Base-by-base conservation (phyloP, 2,888 invertebrate genomes). In the Teleogryllus oceanicus region DNA sequence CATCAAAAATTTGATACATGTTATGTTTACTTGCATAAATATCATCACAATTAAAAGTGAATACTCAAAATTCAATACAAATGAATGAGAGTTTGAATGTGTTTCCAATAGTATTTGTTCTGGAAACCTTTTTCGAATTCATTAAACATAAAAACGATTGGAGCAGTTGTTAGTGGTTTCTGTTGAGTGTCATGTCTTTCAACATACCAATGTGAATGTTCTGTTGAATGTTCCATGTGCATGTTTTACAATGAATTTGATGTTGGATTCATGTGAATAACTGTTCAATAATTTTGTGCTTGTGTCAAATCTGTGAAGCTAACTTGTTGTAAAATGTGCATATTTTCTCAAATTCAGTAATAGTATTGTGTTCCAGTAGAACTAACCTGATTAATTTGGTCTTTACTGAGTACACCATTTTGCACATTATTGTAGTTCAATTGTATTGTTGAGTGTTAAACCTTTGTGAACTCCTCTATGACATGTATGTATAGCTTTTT, bases 391-490 rank as follows among this genome's bases (percentile, higher is more conserved):
- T 62, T 62, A n/a, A 62, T 62, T 62, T 62, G 62, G 13, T 62
- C 62, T 62, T 62, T 5, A 62, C 62, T 62, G 62, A 62, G n/a
- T 62, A 62, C 62, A 62, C n/a, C 13, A 62, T 37, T 62, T 62
- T 62, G 62, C 62, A 62, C 62, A 62, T 62, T 62, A 13, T 18
- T 62, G 62, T 62, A 62, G 62, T 62, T 62, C 13, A 62, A 62
- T 62, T 62, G 62, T 62, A n/a, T 62, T 62, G 62, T 62, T 62
- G 62, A 62, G 62, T 62, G 62, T 62, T 18, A 62, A 62, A 62
- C n/a, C 13, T 62, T 62, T 37, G 37, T 37, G 37, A 37, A 37
- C 37, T 37, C 37, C 62, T n/a, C 62, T 62, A 62, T 18, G 16
- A 62, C 13, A 62, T 62, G 62, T 62, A 62, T 62, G 62, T 62